Evolutionary conservation across 1,140 invertebrate species (phyloP).

Genomic region (Micrasema minimum): DNA sequence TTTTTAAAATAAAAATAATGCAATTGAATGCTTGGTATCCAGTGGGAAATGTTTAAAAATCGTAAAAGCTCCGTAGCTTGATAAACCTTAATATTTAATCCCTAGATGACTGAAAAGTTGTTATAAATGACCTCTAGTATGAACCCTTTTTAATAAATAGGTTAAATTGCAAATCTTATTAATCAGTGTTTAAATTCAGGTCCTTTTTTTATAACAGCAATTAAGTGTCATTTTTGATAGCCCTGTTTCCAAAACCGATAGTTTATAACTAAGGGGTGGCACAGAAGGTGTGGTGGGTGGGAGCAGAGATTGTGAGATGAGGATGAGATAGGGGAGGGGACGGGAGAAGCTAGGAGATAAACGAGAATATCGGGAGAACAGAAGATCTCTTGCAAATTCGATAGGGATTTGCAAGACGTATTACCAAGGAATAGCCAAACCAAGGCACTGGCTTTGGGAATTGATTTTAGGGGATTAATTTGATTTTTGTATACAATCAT

Average conservation of each 20-base stretch:
- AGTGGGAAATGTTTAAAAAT: too few relatives aligned
- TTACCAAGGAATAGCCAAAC: slow-evolving; percentile 19
- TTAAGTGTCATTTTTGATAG: not conserved
- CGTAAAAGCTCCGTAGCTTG: too few relatives aligned
- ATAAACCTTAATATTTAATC: too few relatives aligned
- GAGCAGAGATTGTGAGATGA: slow-evolving; percentile 30
- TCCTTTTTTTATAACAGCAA: too few relatives aligned
- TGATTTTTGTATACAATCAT: too few relatives aligned
- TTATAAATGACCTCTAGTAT: not conserved
- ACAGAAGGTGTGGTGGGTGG: not conserved
- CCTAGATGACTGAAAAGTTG: not conserved
- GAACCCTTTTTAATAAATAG: too few relatives aligned
- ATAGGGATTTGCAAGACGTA: slow-evolving; percentile 25
- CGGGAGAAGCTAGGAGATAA: not conserved
- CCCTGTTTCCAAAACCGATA: not conserved
- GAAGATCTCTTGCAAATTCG: slow-evolving; percentile 25
- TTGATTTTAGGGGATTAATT: slow-evolving; percentile 5
- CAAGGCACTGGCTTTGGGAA: slow-evolving; percentile 2
- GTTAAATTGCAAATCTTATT: not conserved
- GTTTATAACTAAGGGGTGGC: slow-evolving; percentile 5
- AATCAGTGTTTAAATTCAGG: not conserved
- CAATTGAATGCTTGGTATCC: too few relatives aligned
- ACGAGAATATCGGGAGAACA: not conserved
- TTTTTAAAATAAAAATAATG: too few relatives aligned
- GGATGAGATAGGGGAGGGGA: not conserved